These are phyloP conservation scores for Nomada ruficornis DNA, from an alignment of 2,888 invertebrate genomes.

Conservation along the genomic window DNA sequence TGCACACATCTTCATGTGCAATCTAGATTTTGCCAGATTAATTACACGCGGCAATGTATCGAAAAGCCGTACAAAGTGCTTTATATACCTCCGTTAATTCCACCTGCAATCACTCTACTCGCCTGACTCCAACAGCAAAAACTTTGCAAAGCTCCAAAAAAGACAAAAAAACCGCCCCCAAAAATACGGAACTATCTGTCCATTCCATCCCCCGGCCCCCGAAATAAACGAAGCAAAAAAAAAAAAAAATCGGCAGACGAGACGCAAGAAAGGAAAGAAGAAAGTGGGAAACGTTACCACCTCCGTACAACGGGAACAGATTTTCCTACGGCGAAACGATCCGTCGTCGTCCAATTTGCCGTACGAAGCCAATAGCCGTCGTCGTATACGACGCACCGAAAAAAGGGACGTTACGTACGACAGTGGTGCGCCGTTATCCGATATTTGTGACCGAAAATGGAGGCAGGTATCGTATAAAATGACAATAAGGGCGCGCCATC, in stretches of 20 bases:
- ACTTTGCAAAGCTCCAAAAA: not conserved
- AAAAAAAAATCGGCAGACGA: not conserved
- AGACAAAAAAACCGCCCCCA: too few species aligned
- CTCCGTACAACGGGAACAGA: constrained; percentile 21
- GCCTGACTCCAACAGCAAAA: not conserved
- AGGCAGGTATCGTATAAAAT: constrained; percentile 79
- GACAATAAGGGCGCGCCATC: constrained; percentile 79
- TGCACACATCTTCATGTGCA: not conserved
- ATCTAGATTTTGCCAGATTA: not conserved
- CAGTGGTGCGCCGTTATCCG: constrained; percentile 73
- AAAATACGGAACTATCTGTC: too few species aligned
- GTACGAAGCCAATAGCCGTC: constrained; percentile 70
- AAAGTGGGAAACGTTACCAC: constrained; percentile 19
- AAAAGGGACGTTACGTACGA: constrained; percentile 63
- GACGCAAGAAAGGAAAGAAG: not conserved
- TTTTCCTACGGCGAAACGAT: constrained; percentile 60
- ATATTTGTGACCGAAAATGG: constrained; percentile 78
- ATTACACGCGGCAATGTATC: constrained; percentile 8
- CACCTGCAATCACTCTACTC: not conserved
- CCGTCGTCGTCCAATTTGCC: constrained; percentile 69
- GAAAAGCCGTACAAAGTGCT: not conserved
- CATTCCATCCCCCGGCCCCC: too few species aligned
- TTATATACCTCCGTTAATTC: not conserved
- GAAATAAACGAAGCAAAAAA: not conserved
- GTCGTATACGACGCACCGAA: constrained; percentile 61